Evolutionary conservation across 2,797 vertebrate species (phyloP).

Genomic region (Falco naumanni): DNA sequence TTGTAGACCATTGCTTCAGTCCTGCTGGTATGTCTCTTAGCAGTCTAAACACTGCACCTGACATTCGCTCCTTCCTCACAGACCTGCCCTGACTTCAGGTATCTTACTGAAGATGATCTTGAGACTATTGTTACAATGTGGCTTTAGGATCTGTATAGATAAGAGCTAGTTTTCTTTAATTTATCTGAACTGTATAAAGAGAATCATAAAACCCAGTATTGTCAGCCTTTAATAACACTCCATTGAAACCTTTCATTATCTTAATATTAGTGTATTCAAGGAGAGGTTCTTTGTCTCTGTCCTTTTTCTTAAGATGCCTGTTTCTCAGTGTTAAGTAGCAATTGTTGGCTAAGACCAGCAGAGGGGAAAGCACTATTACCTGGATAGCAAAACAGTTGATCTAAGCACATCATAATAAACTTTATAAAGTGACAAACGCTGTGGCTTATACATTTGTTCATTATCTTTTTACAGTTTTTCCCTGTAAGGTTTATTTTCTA

Average conservation of each 20-base stretch:
- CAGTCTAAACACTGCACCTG: background rate
- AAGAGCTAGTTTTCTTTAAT: conserved; percentile 68
- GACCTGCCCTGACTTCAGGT: background rate
- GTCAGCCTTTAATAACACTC: conserved; percentile 59
- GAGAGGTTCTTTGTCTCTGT: conserved; percentile 62
- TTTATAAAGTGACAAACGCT: background rate
- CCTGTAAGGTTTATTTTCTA: background rate
- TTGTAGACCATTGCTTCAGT: background rate
- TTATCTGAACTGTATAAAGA: conserved; percentile 60
- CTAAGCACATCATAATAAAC: background rate
- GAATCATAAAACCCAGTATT: conserved; percentile 42
- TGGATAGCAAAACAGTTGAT: background rate
- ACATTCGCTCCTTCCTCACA: background rate
- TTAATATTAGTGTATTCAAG: conserved; percentile 59
- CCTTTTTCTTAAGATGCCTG: conserved; percentile 34
- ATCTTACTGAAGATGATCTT: background rate
- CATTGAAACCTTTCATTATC: conserved; percentile 70
- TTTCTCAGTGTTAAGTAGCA: conserved; percentile 60
- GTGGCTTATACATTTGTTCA: background rate
- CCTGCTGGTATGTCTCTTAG: background rate
- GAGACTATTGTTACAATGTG: background rate
- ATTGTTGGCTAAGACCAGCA: conserved; percentile 29
- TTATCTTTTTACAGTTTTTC: background rate
- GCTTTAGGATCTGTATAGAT: conserved; percentile 48
- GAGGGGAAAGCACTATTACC: conserved; percentile 1